These are phyloP conservation scores for Ageneiosus marmoratus DNA, from an alignment of 2,113 vertebrate species.

Conservation along the genomic window DNA sequence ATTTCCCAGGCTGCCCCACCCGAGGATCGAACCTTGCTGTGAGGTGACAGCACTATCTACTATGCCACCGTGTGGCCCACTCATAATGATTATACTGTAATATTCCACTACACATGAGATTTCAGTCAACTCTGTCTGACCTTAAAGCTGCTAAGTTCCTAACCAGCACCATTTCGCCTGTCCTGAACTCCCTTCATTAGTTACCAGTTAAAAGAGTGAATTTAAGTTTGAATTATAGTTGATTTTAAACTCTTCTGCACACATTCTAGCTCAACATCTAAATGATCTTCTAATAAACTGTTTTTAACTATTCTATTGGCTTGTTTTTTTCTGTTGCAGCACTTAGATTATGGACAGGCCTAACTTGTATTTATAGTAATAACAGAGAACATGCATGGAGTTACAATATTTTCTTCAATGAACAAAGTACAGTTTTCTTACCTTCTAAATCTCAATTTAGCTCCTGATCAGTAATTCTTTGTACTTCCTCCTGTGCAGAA, in stretches of 20 bases:
- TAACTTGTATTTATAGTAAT: neutral
- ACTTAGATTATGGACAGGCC: neutral
- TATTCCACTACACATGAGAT: neutral
- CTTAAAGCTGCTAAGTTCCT: neutral
- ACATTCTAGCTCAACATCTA: neutral
- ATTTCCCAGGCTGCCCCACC: no score
- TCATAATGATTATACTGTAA: no score
- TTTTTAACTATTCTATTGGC: neutral
- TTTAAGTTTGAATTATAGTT: neutral
- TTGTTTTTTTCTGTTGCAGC: neutral
- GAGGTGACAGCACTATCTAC: no score
- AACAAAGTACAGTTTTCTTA: neutral
- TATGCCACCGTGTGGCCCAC: no score
- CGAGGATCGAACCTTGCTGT: no score
- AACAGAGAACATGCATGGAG: neutral
- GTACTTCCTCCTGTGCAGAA: neutral
- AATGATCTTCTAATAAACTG: neutral
- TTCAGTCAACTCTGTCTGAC: neutral
- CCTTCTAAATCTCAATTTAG: neutral
- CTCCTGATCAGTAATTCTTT: neutral
- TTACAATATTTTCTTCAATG: neutral
- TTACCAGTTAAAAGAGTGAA: neutral
- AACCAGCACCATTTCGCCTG: neutral
- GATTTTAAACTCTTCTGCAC: neutral
- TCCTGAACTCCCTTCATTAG: neutral